Evolutionary conservation across 1,140 invertebrate genomes (phyloP).

Genomic region (Anoplophora glabripennis): DNA sequence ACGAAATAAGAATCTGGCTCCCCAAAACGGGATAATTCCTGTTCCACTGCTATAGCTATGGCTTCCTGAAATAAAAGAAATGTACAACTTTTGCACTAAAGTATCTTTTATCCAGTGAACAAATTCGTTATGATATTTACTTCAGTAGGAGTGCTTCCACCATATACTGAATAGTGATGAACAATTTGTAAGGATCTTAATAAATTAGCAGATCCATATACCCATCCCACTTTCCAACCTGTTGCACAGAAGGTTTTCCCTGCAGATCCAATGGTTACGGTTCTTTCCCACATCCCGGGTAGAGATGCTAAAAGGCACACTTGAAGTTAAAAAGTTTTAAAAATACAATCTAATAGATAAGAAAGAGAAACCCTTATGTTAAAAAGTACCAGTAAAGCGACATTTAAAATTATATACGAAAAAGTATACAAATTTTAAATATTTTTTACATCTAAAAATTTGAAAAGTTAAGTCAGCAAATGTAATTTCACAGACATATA

Average conservation of each 20-base stretch:
- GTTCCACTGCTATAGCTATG: slow-evolving; percentile 84
- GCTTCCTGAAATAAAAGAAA: slow-evolving; percentile 64
- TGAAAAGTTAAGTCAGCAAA: too few species aligned
- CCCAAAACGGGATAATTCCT: slow-evolving; percentile 71
- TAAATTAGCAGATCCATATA: slow-evolving; percentile 79
- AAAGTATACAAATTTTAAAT: too few species aligned
- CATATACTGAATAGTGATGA: slow-evolving; percentile 94
- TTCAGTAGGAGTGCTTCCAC: slow-evolving; percentile 83
- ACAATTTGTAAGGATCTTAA: slow-evolving; percentile 80
- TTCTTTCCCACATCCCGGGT: slow-evolving; percentile 97
- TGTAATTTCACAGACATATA: too few species aligned
- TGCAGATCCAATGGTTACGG: slow-evolving; percentile 94
- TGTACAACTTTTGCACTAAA: not conserved
- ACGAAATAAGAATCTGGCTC: slow-evolving; percentile 83
- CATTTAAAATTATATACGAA: too few species aligned
- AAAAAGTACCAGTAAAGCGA: too few species aligned
- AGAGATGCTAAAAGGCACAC: slow-evolving; percentile 67
- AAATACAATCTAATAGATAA: not conserved
- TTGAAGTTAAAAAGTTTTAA: not conserved
- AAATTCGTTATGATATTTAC: slow-evolving; percentile 19
- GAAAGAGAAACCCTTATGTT: too few species aligned
- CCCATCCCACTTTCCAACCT: slow-evolving; percentile 98
- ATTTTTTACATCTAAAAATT: too few species aligned
- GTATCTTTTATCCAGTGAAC: not conserved
- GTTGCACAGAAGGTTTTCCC: slow-evolving; percentile 98